These are phyloP conservation scores for Crocuta crocuta DNA, from an alignment of 2,113 vertebrate genomes.

Conservation along the genomic window DNA sequence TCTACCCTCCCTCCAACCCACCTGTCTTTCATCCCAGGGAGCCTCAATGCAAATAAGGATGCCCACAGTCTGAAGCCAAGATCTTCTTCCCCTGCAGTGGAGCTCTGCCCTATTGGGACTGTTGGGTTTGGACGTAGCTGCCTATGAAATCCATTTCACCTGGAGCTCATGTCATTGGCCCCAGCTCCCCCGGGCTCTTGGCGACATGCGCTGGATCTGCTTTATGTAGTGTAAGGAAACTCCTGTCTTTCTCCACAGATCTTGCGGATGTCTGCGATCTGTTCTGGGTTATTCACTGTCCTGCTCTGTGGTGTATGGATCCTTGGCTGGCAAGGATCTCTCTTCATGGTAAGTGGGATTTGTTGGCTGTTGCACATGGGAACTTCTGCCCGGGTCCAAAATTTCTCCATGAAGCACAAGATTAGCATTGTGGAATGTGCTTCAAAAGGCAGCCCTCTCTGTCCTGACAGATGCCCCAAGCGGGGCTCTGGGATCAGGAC, in stretches of 20 bases:
- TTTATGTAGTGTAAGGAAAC: background rate
- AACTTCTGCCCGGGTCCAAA: background rate
- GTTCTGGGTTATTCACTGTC: background rate
- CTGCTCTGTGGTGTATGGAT: background rate
- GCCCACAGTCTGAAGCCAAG: background rate
- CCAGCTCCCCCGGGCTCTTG: background rate
- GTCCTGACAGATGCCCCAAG: background rate
- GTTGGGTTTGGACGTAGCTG: background rate
- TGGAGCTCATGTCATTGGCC: too few species aligned
- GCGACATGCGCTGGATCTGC: background rate
- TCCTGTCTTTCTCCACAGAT: background rate
- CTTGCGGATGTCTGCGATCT: background rate
- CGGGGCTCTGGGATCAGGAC: background rate
- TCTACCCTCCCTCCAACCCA: background rate
- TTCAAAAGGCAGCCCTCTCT: background rate
- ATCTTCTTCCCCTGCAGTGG: background rate
- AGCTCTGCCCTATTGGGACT: background rate
- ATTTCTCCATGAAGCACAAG: background rate
- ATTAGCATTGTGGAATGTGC: background rate
- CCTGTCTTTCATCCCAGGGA: background rate
- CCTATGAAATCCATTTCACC: background rate
- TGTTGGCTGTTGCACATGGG: background rate
- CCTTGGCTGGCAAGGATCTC: background rate
- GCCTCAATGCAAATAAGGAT: constrained; percentile 38
- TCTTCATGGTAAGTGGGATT: background rate